Evolutionary conservation across 2,113 vertebrate species (phyloP).

Genomic region (Sturnus vulgaris): DNA sequence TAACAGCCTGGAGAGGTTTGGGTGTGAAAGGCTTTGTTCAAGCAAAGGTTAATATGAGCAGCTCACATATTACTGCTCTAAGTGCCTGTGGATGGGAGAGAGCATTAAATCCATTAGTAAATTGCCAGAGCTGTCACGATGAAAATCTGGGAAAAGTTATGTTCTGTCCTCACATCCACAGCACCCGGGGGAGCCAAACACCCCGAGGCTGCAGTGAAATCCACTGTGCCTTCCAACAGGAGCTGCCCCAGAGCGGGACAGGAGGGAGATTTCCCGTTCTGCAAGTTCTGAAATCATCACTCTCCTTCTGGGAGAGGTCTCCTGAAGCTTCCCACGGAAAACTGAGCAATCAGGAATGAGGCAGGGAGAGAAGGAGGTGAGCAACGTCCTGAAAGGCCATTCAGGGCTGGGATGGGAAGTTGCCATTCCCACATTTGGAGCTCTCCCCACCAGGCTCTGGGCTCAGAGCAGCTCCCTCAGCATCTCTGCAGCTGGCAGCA

Average conservation of each 20-base stretch:
- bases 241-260: not conserved
- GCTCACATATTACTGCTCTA: not conserved
- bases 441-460: not conserved
- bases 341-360: not conserved
- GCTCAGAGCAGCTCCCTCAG: not conserved
- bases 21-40: not conserved
- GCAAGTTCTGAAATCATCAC: not conserved
- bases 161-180: not conserved
- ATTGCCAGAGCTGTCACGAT: slow-evolving; percentile 1
- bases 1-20: not conserved
- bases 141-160: not conserved
- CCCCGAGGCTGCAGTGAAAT: fast-evolving
- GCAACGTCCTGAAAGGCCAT: not conserved
- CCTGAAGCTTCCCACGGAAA: not conserved
- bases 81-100: slow-evolving; percentile 12
- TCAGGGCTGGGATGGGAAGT: not conserved
- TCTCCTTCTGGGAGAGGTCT: not conserved
- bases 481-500: not conserved
- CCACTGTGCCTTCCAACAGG: not conserved
- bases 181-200: not conserved
- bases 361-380: not conserved
- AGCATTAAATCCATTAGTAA: slow-evolving; percentile 36
- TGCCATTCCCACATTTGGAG: not conserved
- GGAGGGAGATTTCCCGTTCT: not conserved
- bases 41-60: slow-evolving; percentile 20